phyloP scores from a whole-genome alignment of 2,113 vertebrate genomes.

The Leiothrix lutea region DNA sequence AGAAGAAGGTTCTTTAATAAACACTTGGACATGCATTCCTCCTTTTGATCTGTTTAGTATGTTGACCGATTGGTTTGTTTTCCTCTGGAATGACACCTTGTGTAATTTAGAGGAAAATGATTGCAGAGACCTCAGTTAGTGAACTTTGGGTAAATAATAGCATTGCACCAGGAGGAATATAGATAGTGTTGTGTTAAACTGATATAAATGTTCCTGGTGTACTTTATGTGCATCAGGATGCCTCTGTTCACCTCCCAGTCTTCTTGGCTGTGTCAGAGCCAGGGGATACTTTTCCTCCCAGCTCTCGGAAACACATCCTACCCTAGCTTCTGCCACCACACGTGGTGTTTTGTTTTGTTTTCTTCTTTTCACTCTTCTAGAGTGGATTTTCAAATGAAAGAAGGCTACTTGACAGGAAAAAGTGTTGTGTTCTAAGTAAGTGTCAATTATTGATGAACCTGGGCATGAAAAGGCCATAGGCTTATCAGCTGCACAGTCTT shows the following conservation, averaged over 20 bases:
- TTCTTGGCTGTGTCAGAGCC: not conserved
- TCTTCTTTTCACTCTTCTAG: not conserved
- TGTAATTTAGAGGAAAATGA: not conserved
- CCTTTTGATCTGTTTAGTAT: not conserved
- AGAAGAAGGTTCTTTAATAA: not conserved
- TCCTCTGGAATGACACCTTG: not conserved
- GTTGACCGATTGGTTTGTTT: not conserved
- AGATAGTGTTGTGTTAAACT: not conserved
- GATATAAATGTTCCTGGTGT: not conserved
- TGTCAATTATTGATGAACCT: not conserved
- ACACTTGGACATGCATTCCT: not conserved
- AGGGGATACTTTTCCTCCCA: not conserved
- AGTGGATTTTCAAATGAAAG: not conserved
- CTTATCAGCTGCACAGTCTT: not conserved
- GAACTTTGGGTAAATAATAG: not conserved
- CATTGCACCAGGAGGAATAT: not conserved
- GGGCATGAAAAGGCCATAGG: not conserved
- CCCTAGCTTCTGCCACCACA: not conserved
- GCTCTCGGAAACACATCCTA: not conserved
- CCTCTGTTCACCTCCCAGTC: fast-evolving
- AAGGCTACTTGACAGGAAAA: not conserved
- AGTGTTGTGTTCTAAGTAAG: not conserved
- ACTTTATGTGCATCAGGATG: fast-evolving
- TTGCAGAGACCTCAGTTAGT: not conserved
- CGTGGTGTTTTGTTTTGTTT: not conserved